phyloP scores from a whole-genome alignment of 2,888 invertebrate species.

The Dasypogon diadema region DNA sequence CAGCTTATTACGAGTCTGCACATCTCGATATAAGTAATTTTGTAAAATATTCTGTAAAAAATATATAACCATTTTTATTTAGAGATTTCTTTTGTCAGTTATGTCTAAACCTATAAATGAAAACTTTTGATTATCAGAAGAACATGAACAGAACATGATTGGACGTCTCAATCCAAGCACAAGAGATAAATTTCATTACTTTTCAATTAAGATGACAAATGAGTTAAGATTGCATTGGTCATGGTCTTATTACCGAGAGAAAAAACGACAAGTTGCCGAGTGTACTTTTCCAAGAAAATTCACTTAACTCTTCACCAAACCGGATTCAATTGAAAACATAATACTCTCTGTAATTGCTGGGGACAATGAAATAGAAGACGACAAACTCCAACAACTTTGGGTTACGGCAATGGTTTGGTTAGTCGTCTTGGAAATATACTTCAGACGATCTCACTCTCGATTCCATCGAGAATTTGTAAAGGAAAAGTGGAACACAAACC shows the following conservation, averaged over 20 bases:
- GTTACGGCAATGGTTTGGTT: not conserved
- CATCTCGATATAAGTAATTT: too few species aligned
- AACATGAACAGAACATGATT: too few species aligned
- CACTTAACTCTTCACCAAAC: not conserved
- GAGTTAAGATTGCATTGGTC: not conserved
- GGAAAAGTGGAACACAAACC: not conserved
- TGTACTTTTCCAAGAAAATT: constrained; percentile 19
- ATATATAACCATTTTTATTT: too few species aligned
- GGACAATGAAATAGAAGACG: constrained; percentile 16
- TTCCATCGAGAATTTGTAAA: not conserved
- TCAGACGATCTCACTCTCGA: constrained; percentile 10
- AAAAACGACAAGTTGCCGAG: not conserved
- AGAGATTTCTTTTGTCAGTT: too few species aligned
- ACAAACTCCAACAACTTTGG: constrained; percentile 21
- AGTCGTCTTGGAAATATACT: not conserved
- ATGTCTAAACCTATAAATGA: too few species aligned
- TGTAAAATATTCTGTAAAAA: too few species aligned
- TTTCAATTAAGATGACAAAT: not conserved
- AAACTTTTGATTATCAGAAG: too few species aligned
- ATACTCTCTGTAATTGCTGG: constrained; percentile 2
- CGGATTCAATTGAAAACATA: constrained; percentile 13
- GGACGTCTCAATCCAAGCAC: too few species aligned
- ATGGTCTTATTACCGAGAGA: not conserved
- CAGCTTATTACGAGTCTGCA: too few species aligned
- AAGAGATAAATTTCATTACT: too few species aligned